Evolutionary conservation across 2,113 vertebrate species (phyloP).

Genomic region (Telmatochromis sp.): DNA sequence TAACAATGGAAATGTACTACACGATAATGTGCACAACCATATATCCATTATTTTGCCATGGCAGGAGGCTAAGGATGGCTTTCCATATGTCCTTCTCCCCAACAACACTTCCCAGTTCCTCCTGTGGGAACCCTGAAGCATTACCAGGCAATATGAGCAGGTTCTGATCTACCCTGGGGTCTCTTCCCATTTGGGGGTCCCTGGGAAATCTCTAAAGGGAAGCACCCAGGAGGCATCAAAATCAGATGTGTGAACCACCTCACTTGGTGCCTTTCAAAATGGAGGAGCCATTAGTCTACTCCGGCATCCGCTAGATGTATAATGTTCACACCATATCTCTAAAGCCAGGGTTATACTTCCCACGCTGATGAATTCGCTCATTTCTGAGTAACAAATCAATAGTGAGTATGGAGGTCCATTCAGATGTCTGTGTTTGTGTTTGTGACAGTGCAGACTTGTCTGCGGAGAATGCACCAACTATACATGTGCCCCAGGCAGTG

Average conservation of each 20-base stretch:
- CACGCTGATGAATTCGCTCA: fast-evolving
- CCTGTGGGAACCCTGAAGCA: neutral
- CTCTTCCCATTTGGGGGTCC: neutral
- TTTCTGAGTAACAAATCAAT: neutral
- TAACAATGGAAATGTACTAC: neutral
- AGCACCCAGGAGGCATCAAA: neutral
- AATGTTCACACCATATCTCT: neutral
- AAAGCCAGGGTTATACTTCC: neutral
- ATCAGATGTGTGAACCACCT: neutral
- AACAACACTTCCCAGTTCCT: neutral
- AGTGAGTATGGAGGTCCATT: neutral
- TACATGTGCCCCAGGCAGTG: neutral
- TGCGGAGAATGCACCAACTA: neutral
- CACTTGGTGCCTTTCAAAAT: neutral
- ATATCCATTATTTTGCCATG: neutral
- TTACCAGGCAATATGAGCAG: neutral
- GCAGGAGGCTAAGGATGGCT: neutral
- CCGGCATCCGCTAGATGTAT: fast-evolving
- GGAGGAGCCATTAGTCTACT: neutral
- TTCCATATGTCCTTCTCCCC: neutral
- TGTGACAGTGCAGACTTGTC: neutral
- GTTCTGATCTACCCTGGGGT: neutral
- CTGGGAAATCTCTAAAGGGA: neutral
- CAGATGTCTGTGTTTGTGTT: neutral
- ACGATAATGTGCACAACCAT: neutral